Conservation (phyloP, 2,888 invertebrate species). For the Selenia dentaria region DNA sequence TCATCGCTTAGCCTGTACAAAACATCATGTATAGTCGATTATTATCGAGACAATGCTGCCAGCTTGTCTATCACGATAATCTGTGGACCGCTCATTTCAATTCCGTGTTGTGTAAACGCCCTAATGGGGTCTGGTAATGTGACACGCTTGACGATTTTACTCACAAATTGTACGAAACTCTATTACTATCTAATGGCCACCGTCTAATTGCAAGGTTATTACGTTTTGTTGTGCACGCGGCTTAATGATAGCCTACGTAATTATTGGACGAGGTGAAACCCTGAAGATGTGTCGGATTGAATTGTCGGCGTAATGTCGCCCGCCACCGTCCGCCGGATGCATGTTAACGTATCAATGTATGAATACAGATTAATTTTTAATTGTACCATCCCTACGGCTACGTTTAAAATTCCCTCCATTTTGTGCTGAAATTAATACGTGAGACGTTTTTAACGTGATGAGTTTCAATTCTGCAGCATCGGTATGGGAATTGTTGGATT, state of each 20-base stretch:
- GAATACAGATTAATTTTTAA: slow-evolving; percentile 70
- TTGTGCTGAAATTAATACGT: slow-evolving; percentile 34
- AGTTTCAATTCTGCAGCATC: not conserved
- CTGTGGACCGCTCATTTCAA: slow-evolving; percentile 82
- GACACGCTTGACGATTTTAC: slow-evolving; percentile 85
- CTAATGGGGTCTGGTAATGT: slow-evolving; percentile 82
- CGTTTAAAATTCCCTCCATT: slow-evolving; percentile 45
- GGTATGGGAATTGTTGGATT: no score
- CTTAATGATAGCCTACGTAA: slow-evolving; percentile 77
- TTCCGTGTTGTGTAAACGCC: slow-evolving; percentile 83
- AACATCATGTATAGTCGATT: slow-evolving; percentile 68
- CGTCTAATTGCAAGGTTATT: slow-evolving; percentile 83
- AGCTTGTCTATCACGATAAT: slow-evolving; percentile 83
- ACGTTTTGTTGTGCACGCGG: slow-evolving; percentile 77
- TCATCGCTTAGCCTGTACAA: slow-evolving; percentile 20
- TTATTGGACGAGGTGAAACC: slow-evolving; percentile 82
- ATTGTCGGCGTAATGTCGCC: slow-evolving; percentile 66
- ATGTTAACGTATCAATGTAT: slow-evolving; percentile 59
- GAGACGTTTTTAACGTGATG: slow-evolving; percentile 12
- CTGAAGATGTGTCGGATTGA: slow-evolving; percentile 83
- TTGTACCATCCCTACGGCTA: slow-evolving; percentile 55
- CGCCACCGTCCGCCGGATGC: slow-evolving; percentile 49
- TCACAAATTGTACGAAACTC: slow-evolving; percentile 84
- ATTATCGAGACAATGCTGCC: slow-evolving; percentile 80
- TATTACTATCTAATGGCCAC: slow-evolving; percentile 82